Conservation (phyloP, 2,113 vertebrate genomes). For the Tricholaema leucomelas region DNA sequence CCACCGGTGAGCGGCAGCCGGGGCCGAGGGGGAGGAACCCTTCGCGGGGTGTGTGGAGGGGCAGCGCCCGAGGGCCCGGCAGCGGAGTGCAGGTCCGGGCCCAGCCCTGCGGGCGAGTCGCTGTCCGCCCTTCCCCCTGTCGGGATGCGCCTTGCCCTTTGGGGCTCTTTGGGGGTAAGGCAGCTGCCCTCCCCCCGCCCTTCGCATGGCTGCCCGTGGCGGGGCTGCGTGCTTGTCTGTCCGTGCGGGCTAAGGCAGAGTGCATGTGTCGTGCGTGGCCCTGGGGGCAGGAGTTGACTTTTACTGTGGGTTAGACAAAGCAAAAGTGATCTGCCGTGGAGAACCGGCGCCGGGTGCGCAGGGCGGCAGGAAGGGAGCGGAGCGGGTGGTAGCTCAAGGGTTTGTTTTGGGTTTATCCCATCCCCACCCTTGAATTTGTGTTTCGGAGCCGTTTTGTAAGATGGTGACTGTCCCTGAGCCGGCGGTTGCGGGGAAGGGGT, state of each 20-base stretch:
- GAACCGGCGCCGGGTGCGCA: background rate
- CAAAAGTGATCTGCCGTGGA: background rate
- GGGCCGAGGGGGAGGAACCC: background rate
- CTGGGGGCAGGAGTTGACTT: background rate
- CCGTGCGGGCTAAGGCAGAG: rapidly evolving
- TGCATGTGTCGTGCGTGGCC: rapidly evolving
- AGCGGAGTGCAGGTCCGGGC: too few relatives aligned
- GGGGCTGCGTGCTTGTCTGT: rapidly evolving
- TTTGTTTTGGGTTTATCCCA: background rate
- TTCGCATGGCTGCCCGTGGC: background rate
- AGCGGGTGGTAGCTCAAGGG: background rate
- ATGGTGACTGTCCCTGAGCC: background rate
- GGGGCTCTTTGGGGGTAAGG: background rate
- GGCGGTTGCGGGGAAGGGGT: background rate
- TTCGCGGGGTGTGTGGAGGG: too few relatives aligned
- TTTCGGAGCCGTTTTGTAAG: background rate
- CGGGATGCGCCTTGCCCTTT: background rate
- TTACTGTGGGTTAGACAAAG: background rate
- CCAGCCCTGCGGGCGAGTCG: background rate
- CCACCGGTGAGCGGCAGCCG: slow-evolving; percentile 84
- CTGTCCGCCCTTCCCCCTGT: too few relatives aligned
- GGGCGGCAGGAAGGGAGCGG: background rate
- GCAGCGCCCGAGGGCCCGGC: background rate
- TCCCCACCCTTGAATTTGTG: rapidly evolving
- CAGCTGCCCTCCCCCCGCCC: rapidly evolving